A percentile compares a stretch with the other conserved stretches of the same genome.
Evolutionary conservation across 2,113 vertebrate species (phyloP).

Genomic region (Lepidothrix coronata): DNA sequence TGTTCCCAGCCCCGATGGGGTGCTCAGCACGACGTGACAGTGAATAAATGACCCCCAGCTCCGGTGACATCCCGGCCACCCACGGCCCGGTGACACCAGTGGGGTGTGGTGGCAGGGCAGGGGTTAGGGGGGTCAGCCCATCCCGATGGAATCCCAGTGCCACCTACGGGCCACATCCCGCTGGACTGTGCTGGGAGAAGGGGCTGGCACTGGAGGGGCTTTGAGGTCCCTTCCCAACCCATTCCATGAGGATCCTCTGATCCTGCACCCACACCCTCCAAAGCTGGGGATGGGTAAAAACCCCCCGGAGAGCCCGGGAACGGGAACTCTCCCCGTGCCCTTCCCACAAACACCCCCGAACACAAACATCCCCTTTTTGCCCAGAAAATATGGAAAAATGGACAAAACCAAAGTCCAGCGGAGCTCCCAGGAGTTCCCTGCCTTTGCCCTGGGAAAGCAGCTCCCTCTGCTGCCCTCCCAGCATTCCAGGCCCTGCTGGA

Average conservation of each 20-base stretch:
- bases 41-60: background rate
- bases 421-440: background rate
- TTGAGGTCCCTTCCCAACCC: background rate
- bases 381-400: accelerated
- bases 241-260: background rate
- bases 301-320: accelerated
- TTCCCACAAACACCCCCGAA: background rate
- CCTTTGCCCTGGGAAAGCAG: background rate
- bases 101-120: background rate
- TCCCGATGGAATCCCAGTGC: slow-evolving; percentile 12
- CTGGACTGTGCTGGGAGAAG: background rate
- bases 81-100: background rate
- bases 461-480: slow-evolving; percentile 30
- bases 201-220: background rate
- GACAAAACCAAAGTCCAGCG: no score
- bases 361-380: accelerated
- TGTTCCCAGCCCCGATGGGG: background rate
- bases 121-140: background rate
- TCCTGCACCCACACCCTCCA: accelerated
- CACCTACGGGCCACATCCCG: background rate
- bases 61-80: background rate
- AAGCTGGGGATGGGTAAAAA: accelerated
- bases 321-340: background rate
- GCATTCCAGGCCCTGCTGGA: accelerated
- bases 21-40: accelerated